Percentiles rank a stretch among this genome's conserved stretches.
phyloP scores from a whole-genome alignment of 2,113 vertebrate genomes.

The Scalopus aquaticus region DNA sequence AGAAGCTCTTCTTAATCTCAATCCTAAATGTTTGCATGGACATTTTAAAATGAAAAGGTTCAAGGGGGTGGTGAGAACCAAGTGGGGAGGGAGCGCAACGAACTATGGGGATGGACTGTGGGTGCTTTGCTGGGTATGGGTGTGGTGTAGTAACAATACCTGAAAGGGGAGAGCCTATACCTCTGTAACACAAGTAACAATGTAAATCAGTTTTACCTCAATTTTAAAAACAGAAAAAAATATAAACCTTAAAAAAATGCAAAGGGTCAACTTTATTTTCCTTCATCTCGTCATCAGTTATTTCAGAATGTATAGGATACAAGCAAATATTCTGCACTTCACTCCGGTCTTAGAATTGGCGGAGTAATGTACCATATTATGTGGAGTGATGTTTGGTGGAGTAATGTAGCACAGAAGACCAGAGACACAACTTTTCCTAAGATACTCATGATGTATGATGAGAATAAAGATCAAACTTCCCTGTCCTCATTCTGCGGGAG shows the following conservation, averaged over 20 bases:
- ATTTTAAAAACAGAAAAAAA: too few species aligned
- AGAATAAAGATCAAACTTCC: not conserved
- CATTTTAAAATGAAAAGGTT: not conserved
- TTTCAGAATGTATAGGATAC: not conserved
- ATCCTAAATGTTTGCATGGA: not conserved
- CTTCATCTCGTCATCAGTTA: not conserved
- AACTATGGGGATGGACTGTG: too few species aligned
- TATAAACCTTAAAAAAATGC: too few species aligned
- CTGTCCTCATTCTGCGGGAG: not conserved
- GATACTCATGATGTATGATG: rapidly evolving
- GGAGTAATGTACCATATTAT: too few species aligned
- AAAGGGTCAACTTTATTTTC: not conserved
- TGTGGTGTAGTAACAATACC: too few species aligned
- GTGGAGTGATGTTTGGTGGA: too few species aligned
- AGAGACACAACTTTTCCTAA: not conserved
- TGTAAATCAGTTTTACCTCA: too few species aligned
- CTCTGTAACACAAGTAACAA: too few species aligned
- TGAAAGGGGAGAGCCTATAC: too few species aligned
- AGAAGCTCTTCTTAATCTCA: not conserved
- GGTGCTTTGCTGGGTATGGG: too few species aligned
- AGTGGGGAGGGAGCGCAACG: too few species aligned
- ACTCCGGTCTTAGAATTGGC: not conserved
- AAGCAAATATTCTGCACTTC: not conserved
- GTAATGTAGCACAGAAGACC: not conserved
- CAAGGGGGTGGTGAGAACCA: not conserved